Evolutionary conservation across 2,113 vertebrate species (phyloP).

Genomic region (Salvelinus namaycush): DNA sequence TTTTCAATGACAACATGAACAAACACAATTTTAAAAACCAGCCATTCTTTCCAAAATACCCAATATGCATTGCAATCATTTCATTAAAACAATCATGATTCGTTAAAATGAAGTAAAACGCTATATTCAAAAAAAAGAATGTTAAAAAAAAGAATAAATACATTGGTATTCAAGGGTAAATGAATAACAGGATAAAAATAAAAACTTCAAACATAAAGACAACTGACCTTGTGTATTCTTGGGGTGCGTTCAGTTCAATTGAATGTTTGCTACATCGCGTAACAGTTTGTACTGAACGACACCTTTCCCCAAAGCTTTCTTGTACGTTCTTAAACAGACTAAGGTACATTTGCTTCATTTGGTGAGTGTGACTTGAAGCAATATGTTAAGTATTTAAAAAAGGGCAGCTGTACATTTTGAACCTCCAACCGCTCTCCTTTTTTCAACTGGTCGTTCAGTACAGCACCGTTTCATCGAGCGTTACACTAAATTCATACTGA

Average conservation of each 20-base stretch:
- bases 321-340: too few species aligned
- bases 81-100: neutral
- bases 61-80: neutral
- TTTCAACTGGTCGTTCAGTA: neutral
- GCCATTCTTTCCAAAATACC: neutral
- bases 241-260: too few species aligned
- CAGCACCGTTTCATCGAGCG: neutral
- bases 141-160: neutral
- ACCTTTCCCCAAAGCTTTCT: too few species aligned
- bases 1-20: neutral
- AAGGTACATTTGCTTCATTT: too few species aligned
- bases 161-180: neutral
- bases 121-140: neutral
- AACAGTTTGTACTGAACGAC: too few species aligned
- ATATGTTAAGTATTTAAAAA: neutral
- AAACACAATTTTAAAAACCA: neutral
- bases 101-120: neutral
- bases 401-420: neutral
- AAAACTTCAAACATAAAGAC: too few species aligned
- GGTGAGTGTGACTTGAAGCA: too few species aligned
- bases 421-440: neutral
- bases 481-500: neutral
- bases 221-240: too few species aligned
- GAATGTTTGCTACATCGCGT: neutral
- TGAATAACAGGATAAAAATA: neutral